Evolutionary conservation across 2,113 vertebrate species (phyloP), one percentile per base, ranked within the genome.

Genomic region (Sander lucioperca): DNA sequence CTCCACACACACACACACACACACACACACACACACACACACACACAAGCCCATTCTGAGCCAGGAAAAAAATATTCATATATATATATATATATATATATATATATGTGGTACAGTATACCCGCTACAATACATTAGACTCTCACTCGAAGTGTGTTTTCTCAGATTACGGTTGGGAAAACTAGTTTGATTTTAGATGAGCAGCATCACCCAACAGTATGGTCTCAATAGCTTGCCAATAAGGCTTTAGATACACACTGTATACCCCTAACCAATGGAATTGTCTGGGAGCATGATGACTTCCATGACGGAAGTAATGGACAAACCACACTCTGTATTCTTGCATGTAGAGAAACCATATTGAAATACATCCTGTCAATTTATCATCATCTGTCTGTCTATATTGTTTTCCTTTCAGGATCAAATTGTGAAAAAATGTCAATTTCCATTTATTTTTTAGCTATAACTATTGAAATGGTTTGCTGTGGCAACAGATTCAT

Each of bases 181-280:
- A 78, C 59, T 59, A 51, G 85, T 92, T 91, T 83, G 90, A 75
- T 86, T 91, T 93, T 87, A 85, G 85, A 93, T 89, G 89, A 89
- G 84, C 89, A 90, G 76, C 87, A 30, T 85, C 85, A 82, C 79
- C 75, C 51, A 18, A 77, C 79, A 18, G 69, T 77, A 75, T 30
- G 23, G 66, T 85, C 84, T 84, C 89, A 89, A 83, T 83, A 67
- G 73, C 67, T 64, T 73, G 77, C 87, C 88, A 93, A 86, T 91
- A 86, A 91, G 82, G 74, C 78, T 74, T 77, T 82, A 66, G 43
- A 85, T 80, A 83, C 57, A 84, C 75, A 84, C 74, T 75, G 58
- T 75, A 72, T 69, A 75, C 54, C 65, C 76, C 74, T 72, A 67
- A 79, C 82, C 84, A 65, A 53, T 68, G 73, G 63, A 82, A 51